Conservation (phyloP, 2,888 invertebrate species). For the Chloroclysta siterata region DNA sequence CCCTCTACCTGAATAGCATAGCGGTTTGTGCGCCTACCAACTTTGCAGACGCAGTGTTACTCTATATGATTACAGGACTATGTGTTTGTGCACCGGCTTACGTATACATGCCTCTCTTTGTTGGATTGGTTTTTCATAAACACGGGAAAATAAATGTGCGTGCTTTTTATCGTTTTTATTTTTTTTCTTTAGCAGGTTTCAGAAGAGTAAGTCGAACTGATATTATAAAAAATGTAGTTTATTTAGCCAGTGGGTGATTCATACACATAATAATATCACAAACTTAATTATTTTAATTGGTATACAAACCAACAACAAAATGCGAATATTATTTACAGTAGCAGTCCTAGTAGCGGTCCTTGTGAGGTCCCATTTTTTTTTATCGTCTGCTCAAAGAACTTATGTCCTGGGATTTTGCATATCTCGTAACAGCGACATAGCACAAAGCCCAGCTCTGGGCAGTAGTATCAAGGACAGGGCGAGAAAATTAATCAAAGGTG, state of each 20-base stretch:
- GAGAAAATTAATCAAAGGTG: constrained; percentile 54
- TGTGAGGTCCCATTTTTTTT: too few species aligned
- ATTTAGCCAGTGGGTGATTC: too few species aligned
- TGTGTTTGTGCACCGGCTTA: constrained; percentile 38
- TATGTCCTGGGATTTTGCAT: too few species aligned
- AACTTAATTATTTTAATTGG: too few species aligned
- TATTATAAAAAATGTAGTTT: constrained; percentile 10
- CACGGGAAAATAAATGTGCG: constrained; percentile 9
- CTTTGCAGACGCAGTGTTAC: constrained; percentile 53
- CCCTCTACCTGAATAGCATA: constrained; percentile 64
- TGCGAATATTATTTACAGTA: too few species aligned
- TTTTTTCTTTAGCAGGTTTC: not conserved
- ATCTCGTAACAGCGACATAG: not conserved
- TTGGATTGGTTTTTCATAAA: constrained; percentile 26
- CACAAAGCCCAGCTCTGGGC: constrained; percentile 23
- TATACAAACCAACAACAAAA: too few species aligned
- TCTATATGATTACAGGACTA: constrained; percentile 40
- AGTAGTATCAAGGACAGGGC: constrained; percentile 50
- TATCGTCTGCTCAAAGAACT: too few species aligned
- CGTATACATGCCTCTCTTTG: constrained; percentile 35
- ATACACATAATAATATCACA: too few species aligned
- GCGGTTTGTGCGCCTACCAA: constrained; percentile 42
- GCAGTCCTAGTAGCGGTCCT: too few species aligned
- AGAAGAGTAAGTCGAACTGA: constrained; percentile 5
- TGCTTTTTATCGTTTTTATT: not conserved